Evolutionary conservation across 2,888 invertebrate species (phyloP).

Genomic region (Eudasyphora cyanicolor): DNA sequence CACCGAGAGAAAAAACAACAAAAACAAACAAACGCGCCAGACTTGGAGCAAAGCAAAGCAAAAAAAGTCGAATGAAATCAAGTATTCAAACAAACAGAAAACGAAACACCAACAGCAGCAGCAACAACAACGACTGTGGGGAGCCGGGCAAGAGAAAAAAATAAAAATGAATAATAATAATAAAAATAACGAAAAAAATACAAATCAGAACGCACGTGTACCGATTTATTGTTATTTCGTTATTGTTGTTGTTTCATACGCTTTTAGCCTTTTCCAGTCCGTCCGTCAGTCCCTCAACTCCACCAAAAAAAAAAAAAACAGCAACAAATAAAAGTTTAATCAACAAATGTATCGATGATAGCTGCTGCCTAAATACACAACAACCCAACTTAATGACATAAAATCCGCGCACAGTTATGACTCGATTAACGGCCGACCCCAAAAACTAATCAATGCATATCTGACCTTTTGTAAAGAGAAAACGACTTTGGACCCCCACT

Average conservation of each 20-base stretch:
- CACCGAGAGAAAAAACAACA: too few relatives aligned
- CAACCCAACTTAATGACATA: too few relatives aligned
- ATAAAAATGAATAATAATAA: conserved; percentile 65
- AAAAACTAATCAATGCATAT: too few relatives aligned
- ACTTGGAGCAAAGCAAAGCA: background rate
- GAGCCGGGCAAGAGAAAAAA: conserved; percentile 42
- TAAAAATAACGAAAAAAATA: conserved; percentile 63
- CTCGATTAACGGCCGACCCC: background rate
- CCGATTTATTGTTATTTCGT: conserved; percentile 44
- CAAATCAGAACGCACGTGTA: conserved; percentile 74
- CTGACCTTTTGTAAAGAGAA: too few relatives aligned
- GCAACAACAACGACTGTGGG: conserved; percentile 41
- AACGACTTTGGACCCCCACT: too few relatives aligned
- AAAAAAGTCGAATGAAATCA: conserved; percentile 58
- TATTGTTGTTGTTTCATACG: conserved; percentile 17
- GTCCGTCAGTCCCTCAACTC: background rate
- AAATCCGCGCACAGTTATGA: too few relatives aligned
- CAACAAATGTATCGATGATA: background rate
- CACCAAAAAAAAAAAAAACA: background rate
- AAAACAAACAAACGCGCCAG: too few relatives aligned
- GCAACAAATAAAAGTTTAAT: conserved; percentile 49
- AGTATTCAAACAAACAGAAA: conserved; percentile 66
- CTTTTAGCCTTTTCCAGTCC: conserved; percentile 8
- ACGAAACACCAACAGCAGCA: conserved; percentile 45
- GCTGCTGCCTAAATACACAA: too few relatives aligned